Evolutionary conservation across 2,888 invertebrate species (phyloP), one percentile per base, ranked within the genome.

Genomic region (Eurois occulta): DNA sequence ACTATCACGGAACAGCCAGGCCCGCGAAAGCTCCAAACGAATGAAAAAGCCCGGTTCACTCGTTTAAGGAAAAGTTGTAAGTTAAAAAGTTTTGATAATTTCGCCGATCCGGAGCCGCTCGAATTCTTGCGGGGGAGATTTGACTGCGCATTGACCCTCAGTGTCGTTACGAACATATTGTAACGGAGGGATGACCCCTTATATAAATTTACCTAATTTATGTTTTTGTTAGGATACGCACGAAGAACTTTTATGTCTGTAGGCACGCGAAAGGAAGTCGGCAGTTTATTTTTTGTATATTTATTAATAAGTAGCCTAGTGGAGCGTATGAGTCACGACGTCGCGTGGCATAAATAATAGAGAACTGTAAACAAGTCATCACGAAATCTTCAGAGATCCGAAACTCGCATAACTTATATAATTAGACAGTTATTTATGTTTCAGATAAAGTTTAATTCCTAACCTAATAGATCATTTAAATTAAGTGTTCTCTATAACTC

Each of bases 1-100:
- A 86, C 79, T 83, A 86, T 72, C 77, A 77, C 88, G 84, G 89
- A 90, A 90, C 89, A 80, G 85, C 87, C 86, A 89, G 84, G 82
- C 85, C 91, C 88, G 87, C 90, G 87, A 93, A 92, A 93, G 91
- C 93, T 91, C 88, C 91, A 91, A 92, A 90, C 93, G 92, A 92
- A 94, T 92, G 92, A 94, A 94, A 94, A 94, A 92, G 90, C 93
- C 91, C 91, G 91, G 92, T 91, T 90, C 90, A 92, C 92, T 93
- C 94, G 92, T 93, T 94, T 92, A 92, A 92, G 93, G 92, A 94
- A 95, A 96, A 96, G 95, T 96, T 96, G 92, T 93, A 95, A 96
- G 94, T 96, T 96, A 94, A 95, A 96, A 96, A 96, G 92, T 96
- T 96, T 95, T 94, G 94, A 96, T 96, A 95, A 96, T 96, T 96